A percentile compares a stretch with the other conserved stretches of the same genome.
phyloP scores from a whole-genome alignment of 2,888 invertebrate species.

The Archaeoteleia sp. region DNA sequence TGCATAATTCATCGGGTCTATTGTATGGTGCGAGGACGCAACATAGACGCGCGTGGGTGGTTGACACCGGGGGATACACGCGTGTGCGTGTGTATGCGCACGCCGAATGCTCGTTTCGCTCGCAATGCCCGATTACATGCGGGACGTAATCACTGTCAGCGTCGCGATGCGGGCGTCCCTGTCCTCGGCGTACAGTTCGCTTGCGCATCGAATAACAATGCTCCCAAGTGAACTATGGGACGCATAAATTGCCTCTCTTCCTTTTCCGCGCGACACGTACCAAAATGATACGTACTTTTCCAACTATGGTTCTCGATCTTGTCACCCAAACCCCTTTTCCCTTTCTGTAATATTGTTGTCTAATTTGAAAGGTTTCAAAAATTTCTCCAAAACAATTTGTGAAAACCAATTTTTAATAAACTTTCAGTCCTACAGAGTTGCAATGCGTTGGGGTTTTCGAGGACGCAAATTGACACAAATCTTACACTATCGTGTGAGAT shows the following conservation, averaged over 20 bases:
- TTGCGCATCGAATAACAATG: constrained; percentile 33
- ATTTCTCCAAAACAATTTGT: too few species aligned
- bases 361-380: too few species aligned
- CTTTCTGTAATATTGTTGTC: too few species aligned
- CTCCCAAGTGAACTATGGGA: constrained; percentile 23
- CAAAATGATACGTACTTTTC: constrained; percentile 14
- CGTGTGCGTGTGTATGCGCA: too few species aligned
- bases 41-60: constrained; percentile 13
- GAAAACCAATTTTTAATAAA: too few species aligned
- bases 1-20: constrained; percentile 47
- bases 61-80: neutral
- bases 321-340: too few species aligned
- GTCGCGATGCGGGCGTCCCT: constrained; percentile 32
- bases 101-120: neutral
- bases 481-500: too few species aligned
- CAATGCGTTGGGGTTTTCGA: too few species aligned
- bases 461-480: too few species aligned
- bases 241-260: constrained; percentile 36
- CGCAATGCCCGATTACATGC: constrained; percentile 20
- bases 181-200: constrained; percentile 6
- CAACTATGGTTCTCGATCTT: neutral
- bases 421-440: too few species aligned
- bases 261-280: constrained; percentile 37
- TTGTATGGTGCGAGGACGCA: constrained; percentile 19
- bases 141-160: constrained; percentile 24